Base-by-base conservation (phyloP, 2,797 vertebrate species). In the Girardinus metallicus region DNA sequence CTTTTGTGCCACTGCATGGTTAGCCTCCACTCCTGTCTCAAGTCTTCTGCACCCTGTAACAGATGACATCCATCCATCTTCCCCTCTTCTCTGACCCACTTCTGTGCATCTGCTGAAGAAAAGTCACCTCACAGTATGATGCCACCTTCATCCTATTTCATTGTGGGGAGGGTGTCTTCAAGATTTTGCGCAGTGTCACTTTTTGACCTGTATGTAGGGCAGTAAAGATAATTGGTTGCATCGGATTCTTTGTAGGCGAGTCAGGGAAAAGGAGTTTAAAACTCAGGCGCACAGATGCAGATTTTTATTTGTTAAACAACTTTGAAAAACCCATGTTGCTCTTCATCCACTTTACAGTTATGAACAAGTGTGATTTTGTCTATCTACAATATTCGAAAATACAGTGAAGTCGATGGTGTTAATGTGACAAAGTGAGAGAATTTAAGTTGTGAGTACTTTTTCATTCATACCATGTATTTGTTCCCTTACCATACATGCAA, bases 401-500 rank as follows among this genome's bases (percentile, higher is more conserved):
- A 44, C 68, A 71, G 12, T 29, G 13, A 71, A 46, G 6, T 8
- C 9, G 13, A 9, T 46, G 6, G n/a, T 46, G 44, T 71, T 29
- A 29, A 15, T 29, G 12, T 44, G 26, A 71, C 68, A 46, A 31
- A 29, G 29, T 18, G n/a, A n/a, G 23, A 70, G n/a, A 16, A 44
- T 29, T 16, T 16, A 44, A 46, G n/a, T 29, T 44, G 15, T 71
- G 13, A 46, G 46, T 16, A 70, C 5, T 2, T 71, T 29, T 44
- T 44, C 26, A 18, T 46, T 46, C n/a, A 29, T 15, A 29, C 44
- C 3, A 18, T 18, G 6, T 49, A 44, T 66, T 39, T 15, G 21
- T 53, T 70, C 44, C 66, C 66, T 11, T 53, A 41, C 26, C n/a
- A 51, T 47, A 78, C 74, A 29, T 75, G 60, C 51, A 64, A 79